phyloP scores from a whole-genome alignment of 2,113 vertebrate genomes.

The Pseudonaja textilis region DNA sequence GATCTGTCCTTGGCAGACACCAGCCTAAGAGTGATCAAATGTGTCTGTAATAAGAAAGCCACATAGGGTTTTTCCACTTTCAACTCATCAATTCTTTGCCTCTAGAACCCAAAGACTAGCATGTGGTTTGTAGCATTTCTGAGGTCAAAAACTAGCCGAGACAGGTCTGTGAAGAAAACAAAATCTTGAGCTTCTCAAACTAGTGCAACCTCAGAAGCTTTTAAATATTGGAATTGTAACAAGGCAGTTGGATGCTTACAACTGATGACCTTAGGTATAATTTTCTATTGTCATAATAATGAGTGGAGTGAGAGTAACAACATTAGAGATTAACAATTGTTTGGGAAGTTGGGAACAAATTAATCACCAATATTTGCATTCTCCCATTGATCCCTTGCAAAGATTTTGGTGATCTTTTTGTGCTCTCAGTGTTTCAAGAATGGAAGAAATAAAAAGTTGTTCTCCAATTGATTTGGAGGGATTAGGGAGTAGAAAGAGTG shows the following conservation, averaged over 20 bases:
- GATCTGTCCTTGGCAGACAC: neutral
- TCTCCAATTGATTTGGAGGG: neutral
- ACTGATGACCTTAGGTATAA: neutral
- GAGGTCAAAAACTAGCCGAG: neutral
- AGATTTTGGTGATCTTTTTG: neutral
- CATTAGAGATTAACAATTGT: neutral
- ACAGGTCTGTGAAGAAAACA: neutral
- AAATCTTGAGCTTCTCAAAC: neutral
- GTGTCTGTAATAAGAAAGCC: neutral
- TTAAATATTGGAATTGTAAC: neutral
- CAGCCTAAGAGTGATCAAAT: neutral
- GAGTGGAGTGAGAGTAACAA: neutral
- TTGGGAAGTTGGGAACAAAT: neutral
- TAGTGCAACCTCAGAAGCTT: neutral
- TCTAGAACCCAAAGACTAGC: neutral
- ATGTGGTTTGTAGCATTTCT: neutral
- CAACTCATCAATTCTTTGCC: neutral
- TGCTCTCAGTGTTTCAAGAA: neutral
- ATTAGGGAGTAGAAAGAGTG: neutral
- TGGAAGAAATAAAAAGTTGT: neutral
- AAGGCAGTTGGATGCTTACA: neutral
- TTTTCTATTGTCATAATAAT: neutral
- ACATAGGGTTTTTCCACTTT: neutral
- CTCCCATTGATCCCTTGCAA: neutral
- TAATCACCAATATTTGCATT: neutral